A percentile compares a stretch with the other conserved stretches of the same genome.
These are phyloP conservation scores for Scaptomyza montana DNA, from an alignment of 1,140 invertebrate species.

Conservation along the genomic window DNA sequence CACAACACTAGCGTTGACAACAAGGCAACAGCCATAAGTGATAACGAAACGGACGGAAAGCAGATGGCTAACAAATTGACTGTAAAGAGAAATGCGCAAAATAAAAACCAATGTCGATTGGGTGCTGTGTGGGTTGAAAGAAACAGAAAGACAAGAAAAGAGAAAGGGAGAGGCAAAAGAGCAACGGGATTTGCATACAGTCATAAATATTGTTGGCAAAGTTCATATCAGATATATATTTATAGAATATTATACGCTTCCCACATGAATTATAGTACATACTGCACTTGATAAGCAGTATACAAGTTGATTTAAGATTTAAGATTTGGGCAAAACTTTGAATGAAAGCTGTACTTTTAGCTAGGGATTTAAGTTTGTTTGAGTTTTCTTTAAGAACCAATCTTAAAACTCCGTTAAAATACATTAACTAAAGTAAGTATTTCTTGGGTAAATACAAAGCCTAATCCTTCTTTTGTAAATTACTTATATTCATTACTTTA, in stretches of 20 bases:
- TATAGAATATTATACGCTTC: background rate
- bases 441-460: too few relatives aligned
- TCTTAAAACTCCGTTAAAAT: too few relatives aligned
- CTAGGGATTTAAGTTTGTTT: background rate
- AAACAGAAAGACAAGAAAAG: constrained; percentile 18
- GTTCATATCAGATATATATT: constrained; percentile 33
- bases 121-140: constrained; percentile 13
- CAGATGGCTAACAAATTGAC: constrained; percentile 28
- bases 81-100: constrained; percentile 35
- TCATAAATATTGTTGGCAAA: constrained; percentile 43
- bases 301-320: too few relatives aligned
- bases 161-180: constrained; percentile 11
- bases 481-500: background rate
- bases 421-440: too few relatives aligned
- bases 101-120: constrained; percentile 27
- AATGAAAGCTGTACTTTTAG: background rate
- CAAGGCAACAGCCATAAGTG: constrained; percentile 14
- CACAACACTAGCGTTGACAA: background rate
- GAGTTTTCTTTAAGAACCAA: background rate
- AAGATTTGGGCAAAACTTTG: background rate
- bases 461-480: too few relatives aligned
- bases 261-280: constrained; percentile 8
- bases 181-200: constrained; percentile 57
- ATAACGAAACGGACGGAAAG: constrained; percentile 31
- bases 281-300: background rate